Evolutionary conservation across 2,888 invertebrate genomes (phyloP).

Genomic region (Euplagia quadripunctaria): DNA sequence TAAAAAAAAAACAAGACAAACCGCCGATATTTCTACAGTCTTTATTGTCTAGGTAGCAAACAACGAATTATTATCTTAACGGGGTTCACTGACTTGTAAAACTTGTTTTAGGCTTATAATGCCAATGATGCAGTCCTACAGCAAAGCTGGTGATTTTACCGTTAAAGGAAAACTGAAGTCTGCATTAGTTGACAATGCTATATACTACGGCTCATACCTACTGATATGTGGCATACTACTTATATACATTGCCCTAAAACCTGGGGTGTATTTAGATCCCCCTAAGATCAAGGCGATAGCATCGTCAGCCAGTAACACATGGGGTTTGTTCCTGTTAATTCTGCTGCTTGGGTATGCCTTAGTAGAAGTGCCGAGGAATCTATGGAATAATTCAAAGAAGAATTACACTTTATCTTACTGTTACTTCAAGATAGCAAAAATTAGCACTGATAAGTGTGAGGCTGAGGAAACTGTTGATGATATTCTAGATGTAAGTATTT

Average conservation of each 20-base stretch:
- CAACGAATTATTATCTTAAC: not conserved
- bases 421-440: slow-evolving; percentile 97
- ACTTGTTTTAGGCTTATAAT: slow-evolving; percentile 93
- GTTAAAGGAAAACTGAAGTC: slow-evolving; percentile 97
- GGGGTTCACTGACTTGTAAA: not conserved
- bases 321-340: slow-evolving; percentile 98
- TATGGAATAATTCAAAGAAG: slow-evolving; percentile 96
- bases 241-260: slow-evolving; percentile 97
- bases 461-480: slow-evolving; percentile 99
- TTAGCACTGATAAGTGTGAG: slow-evolving; percentile 98
- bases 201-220: slow-evolving; percentile 98
- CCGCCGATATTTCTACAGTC: too few relatives aligned
- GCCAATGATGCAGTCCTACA: slow-evolving; percentile 99
- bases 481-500: slow-evolving; percentile 92
- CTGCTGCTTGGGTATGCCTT: slow-evolving; percentile 97
- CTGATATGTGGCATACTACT: slow-evolving; percentile 97
- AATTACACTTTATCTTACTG: slow-evolving; percentile 94
- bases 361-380: slow-evolving; percentile 96
- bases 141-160: slow-evolving; percentile 99
- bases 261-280: slow-evolving; percentile 95
- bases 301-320: slow-evolving; percentile 99
- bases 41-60: too few relatives aligned
- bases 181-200: slow-evolving; percentile 98
- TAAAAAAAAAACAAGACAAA: too few relatives aligned
- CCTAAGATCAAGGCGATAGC: slow-evolving; percentile 98